A percentile compares a stretch with the other conserved stretches of the same genome.
These are phyloP conservation scores for Paramormyrops hopkinsi DNA, from an alignment of 2,797 vertebrate genomes.

Conservation along the genomic window DNA sequence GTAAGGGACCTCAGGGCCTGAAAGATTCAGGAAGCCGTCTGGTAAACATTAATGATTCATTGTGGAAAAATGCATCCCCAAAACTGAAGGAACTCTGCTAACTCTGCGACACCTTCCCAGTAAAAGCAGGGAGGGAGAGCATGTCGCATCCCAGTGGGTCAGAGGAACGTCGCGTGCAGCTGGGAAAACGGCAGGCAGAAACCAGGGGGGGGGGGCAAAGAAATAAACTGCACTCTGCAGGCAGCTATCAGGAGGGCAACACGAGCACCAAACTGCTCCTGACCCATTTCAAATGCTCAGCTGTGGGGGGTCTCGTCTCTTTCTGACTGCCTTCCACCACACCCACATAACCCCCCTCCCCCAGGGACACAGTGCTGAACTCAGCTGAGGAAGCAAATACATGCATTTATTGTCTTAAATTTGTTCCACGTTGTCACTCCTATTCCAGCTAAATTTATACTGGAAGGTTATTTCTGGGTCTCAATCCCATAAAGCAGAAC, in stretches of 20 bases:
- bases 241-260: conserved; percentile 12
- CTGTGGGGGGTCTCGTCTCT: conserved; percentile 16
- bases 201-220: background rate
- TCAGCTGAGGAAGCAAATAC: conserved; percentile 21
- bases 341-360: background rate
- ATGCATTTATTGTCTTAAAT: conserved; percentile 21
- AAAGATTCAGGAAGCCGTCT: conserved; percentile 42
- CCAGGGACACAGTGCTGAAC: background rate
- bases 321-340: background rate
- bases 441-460: conserved; percentile 24
- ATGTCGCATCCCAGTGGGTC: background rate
- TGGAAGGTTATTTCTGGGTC: conserved; percentile 19
- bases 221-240: background rate
- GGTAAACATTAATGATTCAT: conserved; percentile 48
- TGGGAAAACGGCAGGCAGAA: background rate
- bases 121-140: conserved; percentile 24
- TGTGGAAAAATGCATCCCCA: conserved; percentile 32
- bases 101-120: conserved; percentile 37
- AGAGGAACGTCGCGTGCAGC: background rate
- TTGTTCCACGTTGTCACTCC: conserved; percentile 23
- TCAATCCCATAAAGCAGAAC: background rate
- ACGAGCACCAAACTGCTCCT: background rate
- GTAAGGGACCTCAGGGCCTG: conserved; percentile 31
- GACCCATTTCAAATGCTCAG: conserved; percentile 40
- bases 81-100: background rate